These are phyloP conservation scores for Poeciliopsis turrubarensis DNA, from an alignment of 2,113 vertebrate genomes.

Conservation along the genomic window DNA sequence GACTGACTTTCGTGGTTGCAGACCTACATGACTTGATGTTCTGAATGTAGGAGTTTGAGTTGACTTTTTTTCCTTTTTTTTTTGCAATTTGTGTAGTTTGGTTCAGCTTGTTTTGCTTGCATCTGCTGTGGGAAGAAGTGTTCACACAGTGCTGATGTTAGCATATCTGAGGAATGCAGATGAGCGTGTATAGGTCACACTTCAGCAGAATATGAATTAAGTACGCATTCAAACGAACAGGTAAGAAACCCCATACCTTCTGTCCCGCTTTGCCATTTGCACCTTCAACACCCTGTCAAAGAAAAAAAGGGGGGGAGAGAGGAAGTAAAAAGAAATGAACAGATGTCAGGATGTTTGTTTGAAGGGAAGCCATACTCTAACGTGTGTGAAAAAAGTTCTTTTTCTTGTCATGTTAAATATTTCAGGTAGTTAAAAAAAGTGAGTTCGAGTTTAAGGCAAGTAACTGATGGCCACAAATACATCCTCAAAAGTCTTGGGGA, in stretches of 20 bases:
- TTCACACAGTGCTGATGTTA: constrained; percentile 47
- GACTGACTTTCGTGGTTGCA: constrained; percentile 5
- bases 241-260: constrained; percentile 67
- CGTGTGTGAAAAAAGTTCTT: constrained; percentile 36
- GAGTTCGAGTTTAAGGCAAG: too few relatives aligned
- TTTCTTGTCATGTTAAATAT: too few relatives aligned
- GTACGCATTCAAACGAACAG: constrained; percentile 29
- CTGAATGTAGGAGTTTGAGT: neutral
- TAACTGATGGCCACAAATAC: too few relatives aligned
- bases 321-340: neutral
- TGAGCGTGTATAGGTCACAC: constrained; percentile 42
- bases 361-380: constrained; percentile 2
- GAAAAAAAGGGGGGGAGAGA: neutral
- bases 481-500: too few relatives aligned
- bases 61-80: neutral
- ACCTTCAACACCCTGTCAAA: constrained; percentile 70
- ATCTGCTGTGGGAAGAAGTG: constrained; percentile 31
- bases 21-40: neutral
- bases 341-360: constrained; percentile 41
- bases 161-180: constrained; percentile 44
- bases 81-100: constrained; percentile 17
- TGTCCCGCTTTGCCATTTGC: constrained; percentile 70
- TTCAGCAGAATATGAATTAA: constrained; percentile 57
- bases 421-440: too few relatives aligned
- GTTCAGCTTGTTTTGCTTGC: constrained; percentile 26